Conservation (phyloP, 2,113 vertebrate genomes). For the Bujurquina vittata region DNA sequence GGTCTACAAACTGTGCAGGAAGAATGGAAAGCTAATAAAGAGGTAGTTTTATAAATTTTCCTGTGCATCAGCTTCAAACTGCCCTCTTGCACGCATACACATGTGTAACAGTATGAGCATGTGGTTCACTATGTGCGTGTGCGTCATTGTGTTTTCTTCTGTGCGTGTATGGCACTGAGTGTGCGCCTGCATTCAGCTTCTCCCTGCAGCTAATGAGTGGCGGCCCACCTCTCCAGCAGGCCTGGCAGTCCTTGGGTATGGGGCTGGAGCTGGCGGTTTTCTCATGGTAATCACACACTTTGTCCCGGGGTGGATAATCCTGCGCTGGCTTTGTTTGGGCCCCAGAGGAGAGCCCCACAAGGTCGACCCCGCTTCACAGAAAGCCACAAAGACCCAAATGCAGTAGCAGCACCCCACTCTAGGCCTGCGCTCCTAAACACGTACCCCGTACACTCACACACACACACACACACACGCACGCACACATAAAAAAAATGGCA, state of each 20-base stretch:
- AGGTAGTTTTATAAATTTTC: background rate
- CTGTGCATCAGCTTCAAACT: constrained; percentile 12
- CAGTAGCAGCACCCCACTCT: constrained; percentile 75
- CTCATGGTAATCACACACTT: constrained; percentile 86
- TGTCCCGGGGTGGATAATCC: constrained; percentile 84
- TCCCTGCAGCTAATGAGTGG: constrained; percentile 81
- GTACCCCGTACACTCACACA: constrained; percentile 40
- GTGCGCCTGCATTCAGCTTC: constrained; percentile 74
- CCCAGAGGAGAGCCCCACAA: constrained; percentile 81
- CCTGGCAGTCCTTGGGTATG: constrained; percentile 73
- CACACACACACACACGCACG: constrained; percentile 33
- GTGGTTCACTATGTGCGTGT: constrained; percentile 53
- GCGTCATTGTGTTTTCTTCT: constrained; percentile 62
- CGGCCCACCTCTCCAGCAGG: constrained; percentile 81
- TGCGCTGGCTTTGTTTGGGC: constrained; percentile 80
- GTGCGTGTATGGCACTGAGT: constrained; percentile 55
- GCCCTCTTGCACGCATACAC: background rate
- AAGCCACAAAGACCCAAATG: constrained; percentile 78
- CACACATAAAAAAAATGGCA: constrained; percentile 48
- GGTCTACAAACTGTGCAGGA: background rate
- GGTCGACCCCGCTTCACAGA: constrained; percentile 79
- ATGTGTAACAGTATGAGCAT: constrained; percentile 62
- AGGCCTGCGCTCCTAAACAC: constrained; percentile 63
- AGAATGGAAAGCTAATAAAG: background rate
- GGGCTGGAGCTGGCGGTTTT: constrained; percentile 79